Evolutionary conservation across 2,888 invertebrate genomes (phyloP), one percentile per base, ranked within the genome.

Genomic region (Lithophane leautieri): DNA sequence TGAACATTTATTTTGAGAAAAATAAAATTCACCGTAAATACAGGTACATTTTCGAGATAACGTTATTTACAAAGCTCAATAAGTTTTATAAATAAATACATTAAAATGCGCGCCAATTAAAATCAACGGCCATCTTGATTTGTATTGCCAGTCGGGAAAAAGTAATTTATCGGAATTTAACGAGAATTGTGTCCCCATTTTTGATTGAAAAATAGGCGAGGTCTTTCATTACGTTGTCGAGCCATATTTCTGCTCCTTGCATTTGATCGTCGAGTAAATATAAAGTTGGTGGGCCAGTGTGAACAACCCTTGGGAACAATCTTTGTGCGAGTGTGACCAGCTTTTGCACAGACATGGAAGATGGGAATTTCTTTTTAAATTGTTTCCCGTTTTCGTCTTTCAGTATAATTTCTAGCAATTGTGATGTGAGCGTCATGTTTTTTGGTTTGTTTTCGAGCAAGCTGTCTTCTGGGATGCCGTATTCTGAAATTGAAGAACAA

Each of bases 201-300:
- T 98, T 98, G 60, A 99, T 96, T 0, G 99, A 98, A 94, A 98
- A 99, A 93, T 97, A 98, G 68, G 97, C 97, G 61, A 99, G 95
- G 89, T 98, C 98, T 93, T 98, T 98, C 90, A 98, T 97, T 78
- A 97, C 98, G 92, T 99, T 98, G 84, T 99, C 98, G 85, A 99
- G 93, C 75, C 96, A 95, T 86, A 99, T 98, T 91, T 98, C 97
- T 16, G 98, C 97, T 28, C 97, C 97, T 9, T 97, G 93, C 93
- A 97, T 96, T 85, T 97, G 94, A 19, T 96, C 96, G 87, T 97
- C 97, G 3, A 97, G 89, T 79, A 97, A 96, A 78, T 94, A 94
- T 28, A 97, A 88, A 0, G 86, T 93, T 0, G 97, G 97, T 52
- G 89, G 90, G 9, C 94, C 94, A 54, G 85, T 91, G 88, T 93